These are phyloP conservation scores for Augiades crinisus DNA, from an alignment of 2,888 invertebrate species.

Conservation along the genomic window DNA sequence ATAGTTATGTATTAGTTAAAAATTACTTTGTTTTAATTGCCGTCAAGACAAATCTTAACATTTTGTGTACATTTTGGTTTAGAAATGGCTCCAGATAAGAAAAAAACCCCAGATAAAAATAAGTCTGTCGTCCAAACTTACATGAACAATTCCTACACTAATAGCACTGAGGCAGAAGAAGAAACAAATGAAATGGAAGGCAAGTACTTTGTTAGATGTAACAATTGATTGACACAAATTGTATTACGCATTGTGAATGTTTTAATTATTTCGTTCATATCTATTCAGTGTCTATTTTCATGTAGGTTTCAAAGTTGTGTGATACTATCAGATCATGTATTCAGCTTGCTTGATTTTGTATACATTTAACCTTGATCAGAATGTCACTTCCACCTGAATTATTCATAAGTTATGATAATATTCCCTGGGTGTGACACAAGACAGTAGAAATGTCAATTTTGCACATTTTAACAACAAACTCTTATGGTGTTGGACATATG, in stretches of 20 bases:
- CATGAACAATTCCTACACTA: slow-evolving; percentile 88
- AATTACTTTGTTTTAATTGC: background rate
- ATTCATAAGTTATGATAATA: too few species aligned
- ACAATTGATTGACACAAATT: background rate
- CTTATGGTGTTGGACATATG: too few species aligned
- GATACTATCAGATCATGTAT: background rate
- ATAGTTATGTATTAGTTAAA: too few species aligned
- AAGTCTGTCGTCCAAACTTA: slow-evolving; percentile 89
- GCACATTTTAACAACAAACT: too few species aligned
- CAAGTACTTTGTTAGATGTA: slow-evolving; percentile 36
- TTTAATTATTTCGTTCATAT: too few species aligned
- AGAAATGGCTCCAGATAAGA: slow-evolving; percentile 53
- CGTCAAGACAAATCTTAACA: background rate
- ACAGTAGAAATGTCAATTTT: too few species aligned
- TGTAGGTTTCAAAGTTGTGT: background rate
- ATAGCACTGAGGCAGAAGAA: slow-evolving; percentile 64
- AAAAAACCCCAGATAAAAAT: slow-evolving; percentile 59
- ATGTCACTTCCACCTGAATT: background rate
- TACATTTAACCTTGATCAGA: background rate
- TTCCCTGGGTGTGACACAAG: too few species aligned
- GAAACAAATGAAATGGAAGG: slow-evolving; percentile 57
- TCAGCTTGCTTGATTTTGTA: background rate
- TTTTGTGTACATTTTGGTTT: slow-evolving; percentile 20
- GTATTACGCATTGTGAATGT: background rate
- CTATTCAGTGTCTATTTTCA: background rate